phyloP scores from a whole-genome alignment of 2,797 vertebrate species.

The Danio kyathit region DNA sequence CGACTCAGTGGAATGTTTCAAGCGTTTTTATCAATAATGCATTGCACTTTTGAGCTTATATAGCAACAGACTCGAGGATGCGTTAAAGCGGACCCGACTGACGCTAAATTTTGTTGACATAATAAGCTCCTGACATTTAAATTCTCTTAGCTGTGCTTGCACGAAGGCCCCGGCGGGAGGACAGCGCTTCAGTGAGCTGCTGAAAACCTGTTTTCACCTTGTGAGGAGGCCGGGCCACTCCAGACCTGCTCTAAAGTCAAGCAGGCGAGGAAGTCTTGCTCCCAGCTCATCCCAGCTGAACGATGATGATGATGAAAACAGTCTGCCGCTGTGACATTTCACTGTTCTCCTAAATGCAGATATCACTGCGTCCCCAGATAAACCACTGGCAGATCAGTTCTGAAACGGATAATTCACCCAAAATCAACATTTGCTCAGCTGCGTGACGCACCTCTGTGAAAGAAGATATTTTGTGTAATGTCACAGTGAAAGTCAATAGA shows the following conservation, averaged over 20 bases:
- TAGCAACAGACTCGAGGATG: conserved; percentile 19
- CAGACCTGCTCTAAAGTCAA: conserved; percentile 31
- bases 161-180: conserved; percentile 7
- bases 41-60: conserved; percentile 13
- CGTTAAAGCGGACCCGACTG: conserved; percentile 31
- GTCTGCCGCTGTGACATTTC: neutral
- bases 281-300: neutral
- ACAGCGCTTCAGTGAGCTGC: conserved; percentile 13
- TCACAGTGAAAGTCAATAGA: no score
- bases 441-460: neutral
- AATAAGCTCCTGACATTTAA: conserved; percentile 65
- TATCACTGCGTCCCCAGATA: neutral
- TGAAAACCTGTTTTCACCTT: conserved; percentile 28
- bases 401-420: neutral
- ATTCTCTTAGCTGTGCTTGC: conserved; percentile 11
- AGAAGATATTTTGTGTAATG: no score
- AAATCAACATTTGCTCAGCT: neutral
- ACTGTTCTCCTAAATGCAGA: conserved; percentile 1
- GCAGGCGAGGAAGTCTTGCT: conserved; percentile 30
- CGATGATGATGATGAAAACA: neutral
- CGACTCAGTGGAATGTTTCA: neutral
- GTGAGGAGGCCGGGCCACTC: conserved; percentile 7
- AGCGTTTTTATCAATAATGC: conserved; percentile 47
- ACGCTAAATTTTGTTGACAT: conserved; percentile 49
- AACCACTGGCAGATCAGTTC: neutral